A percentile compares a stretch with the other conserved stretches of the same genome.
Evolutionary conservation across 2,797 vertebrate genomes (phyloP).

Genomic region (Chlorospingus semifuscus): DNA sequence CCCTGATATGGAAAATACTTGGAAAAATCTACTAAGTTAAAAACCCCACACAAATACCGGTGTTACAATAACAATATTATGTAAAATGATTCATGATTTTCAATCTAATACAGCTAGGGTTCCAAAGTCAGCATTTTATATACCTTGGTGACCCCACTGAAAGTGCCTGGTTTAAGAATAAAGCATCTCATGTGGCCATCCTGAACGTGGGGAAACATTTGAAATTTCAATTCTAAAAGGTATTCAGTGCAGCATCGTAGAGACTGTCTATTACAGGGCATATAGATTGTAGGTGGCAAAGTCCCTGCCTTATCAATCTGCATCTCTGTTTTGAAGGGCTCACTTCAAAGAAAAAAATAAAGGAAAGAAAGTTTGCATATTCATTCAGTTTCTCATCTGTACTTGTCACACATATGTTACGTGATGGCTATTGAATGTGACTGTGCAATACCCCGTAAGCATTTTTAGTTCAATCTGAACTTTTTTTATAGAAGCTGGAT

Average conservation of each 20-base stretch:
- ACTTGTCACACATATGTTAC: not conserved
- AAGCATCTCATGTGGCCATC: not conserved
- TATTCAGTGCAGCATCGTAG: not conserved
- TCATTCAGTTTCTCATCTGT: not conserved
- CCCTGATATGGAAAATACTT: not conserved
- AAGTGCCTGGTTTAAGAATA: not conserved
- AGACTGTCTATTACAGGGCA: not conserved
- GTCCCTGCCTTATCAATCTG: not conserved
- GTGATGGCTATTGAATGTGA: not conserved
- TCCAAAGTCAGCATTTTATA: not conserved
- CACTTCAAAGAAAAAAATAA: not conserved
- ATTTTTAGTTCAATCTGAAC: not conserved
- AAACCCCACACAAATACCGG: not conserved
- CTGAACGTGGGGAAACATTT: not conserved
- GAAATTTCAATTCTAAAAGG: not conserved
- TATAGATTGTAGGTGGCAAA: not conserved
- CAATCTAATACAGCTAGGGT: not conserved
- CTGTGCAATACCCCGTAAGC: not conserved
- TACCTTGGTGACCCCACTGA: not conserved
- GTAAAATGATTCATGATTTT: not conserved
- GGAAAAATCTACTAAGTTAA: not conserved
- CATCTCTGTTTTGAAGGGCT: not conserved
- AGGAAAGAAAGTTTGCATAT: not conserved
- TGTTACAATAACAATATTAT: not conserved
- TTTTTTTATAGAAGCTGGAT: not conserved